A percentile compares a stretch with the other conserved stretches of the same genome.
These are phyloP conservation scores for Acanthosoma haemorrhoidale DNA, from an alignment of 2,888 invertebrate species.

Conservation along the genomic window DNA sequence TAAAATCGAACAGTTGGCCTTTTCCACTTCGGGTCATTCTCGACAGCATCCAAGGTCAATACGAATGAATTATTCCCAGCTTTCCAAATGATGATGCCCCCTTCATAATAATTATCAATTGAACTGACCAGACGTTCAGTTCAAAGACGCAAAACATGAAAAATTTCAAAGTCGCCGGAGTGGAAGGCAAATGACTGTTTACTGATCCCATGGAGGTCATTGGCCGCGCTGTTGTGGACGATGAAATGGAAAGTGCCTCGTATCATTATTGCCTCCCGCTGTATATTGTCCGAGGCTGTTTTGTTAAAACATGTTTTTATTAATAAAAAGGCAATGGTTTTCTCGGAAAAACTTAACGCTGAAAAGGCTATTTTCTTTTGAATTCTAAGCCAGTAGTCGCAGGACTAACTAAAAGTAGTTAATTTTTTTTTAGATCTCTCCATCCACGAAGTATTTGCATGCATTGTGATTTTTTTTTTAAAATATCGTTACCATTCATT, in stretches of 20 bases:
- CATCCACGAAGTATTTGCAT: too few relatives aligned
- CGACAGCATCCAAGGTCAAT: slow-evolving; percentile 8
- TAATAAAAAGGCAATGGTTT: background rate
- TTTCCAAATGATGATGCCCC: too few relatives aligned
- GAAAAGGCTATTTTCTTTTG: too few relatives aligned
- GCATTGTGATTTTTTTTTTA: too few relatives aligned
- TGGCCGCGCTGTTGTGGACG: background rate
- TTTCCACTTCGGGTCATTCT: background rate
- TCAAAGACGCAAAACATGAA: too few relatives aligned
- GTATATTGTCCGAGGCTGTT: background rate
- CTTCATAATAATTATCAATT: too few relatives aligned
- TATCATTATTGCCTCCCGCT: background rate
- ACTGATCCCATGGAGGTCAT: background rate
- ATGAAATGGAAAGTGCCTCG: background rate
- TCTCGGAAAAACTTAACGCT: background rate
- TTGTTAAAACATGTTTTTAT: background rate
- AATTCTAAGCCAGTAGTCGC: too few relatives aligned
- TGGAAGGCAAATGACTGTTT: background rate
- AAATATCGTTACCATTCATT: too few relatives aligned
- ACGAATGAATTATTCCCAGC: background rate
- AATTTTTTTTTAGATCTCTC: too few relatives aligned
- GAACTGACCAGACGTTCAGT: too few relatives aligned
- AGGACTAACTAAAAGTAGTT: too few relatives aligned
- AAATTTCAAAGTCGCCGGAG: too few relatives aligned
- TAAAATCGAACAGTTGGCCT: slow-evolving; percentile 5